These are phyloP conservation scores for Leptinotarsa tumamoca DNA, from an alignment of 2,888 invertebrate genomes.

Conservation along the genomic window DNA sequence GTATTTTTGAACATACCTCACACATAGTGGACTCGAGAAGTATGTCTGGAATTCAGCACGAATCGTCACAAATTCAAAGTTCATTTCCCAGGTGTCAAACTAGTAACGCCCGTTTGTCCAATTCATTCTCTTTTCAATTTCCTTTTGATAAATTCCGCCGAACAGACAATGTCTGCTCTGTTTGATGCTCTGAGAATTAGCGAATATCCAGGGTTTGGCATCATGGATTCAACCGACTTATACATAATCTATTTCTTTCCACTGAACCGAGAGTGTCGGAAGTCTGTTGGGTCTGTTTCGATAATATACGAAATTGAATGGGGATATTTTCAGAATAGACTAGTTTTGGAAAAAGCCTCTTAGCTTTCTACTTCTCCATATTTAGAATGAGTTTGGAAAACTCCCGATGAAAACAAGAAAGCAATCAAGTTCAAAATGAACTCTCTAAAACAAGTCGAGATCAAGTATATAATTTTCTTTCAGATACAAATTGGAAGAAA, in stretches of 20 bases:
- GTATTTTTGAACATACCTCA: background rate
- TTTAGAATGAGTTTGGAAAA: too few species aligned
- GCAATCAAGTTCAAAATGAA: too few species aligned
- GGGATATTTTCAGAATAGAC: too few species aligned
- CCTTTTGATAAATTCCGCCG: background rate
- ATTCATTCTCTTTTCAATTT: constrained; percentile 10
- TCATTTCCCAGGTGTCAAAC: background rate
- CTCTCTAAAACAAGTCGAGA: too few species aligned
- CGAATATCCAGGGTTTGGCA: background rate
- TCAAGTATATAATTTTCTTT: too few species aligned
- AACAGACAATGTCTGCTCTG: background rate
- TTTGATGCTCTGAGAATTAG: background rate
- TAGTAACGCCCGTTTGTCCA: background rate
- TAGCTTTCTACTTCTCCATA: too few species aligned
- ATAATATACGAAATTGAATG: too few species aligned
- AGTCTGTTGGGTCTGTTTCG: background rate
- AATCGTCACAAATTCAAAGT: background rate
- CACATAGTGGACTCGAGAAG: background rate
- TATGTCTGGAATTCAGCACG: background rate
- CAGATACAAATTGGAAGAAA: too few species aligned
- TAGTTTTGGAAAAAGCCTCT: too few species aligned
- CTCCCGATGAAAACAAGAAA: too few species aligned
- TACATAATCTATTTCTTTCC: background rate
- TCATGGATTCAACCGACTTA: background rate
- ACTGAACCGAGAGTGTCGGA: background rate